Base-by-base conservation (phyloP, 2,797 vertebrate species). In the Momotus momota region DNA sequence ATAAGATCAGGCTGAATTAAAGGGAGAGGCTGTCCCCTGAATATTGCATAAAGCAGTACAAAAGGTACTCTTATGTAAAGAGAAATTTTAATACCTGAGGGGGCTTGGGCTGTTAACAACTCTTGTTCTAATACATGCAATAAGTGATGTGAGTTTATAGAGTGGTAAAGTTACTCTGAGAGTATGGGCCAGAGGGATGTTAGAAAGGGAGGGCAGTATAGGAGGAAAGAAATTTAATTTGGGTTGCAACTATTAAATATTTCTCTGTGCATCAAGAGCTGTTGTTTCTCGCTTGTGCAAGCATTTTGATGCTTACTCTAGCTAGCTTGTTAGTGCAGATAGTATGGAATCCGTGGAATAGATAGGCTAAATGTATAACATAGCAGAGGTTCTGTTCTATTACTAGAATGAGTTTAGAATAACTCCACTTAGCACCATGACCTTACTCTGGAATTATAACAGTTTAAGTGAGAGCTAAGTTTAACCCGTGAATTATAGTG, bases 401-500 rank as follows among this genome's bases (percentile, higher is more conserved):
- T 74, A 18, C 38, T 74, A 23, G 45, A 60, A 6, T 35, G 51
- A 86, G 35, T 82, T 84, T 70, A 52, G 73, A 88, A n/a, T 70
- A 92, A 55, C 35, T 74, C 60, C 17, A 61, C 26, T 79, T 71
- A 90, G 35, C 49, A 23, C 19, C 21, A 7, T 54, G 88, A 84
- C 80, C 65, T 94, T 81, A 49, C n/a, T 69, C 54, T 84, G 66
- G 80, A 94, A 78, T 94, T 95, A 40, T 2, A 89, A 57, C 69
- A 86, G 91, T 90, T 93, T 90, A 90, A 91, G 58, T 65, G 81
- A 92, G 82, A 93, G 54, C 92, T 81, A 95, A 89, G 0, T 93
- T 95, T 96, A 96, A 94, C 91, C 54, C 5, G 5, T 61, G 87
- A 65, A 85, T 95, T 96, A 93, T 4, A 86, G 65, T 89, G 94